These are phyloP conservation scores for honey bee (Apis mellifera) DNA, from an alignment of 1,140 invertebrate species.

Conservation along the genomic window DNA sequence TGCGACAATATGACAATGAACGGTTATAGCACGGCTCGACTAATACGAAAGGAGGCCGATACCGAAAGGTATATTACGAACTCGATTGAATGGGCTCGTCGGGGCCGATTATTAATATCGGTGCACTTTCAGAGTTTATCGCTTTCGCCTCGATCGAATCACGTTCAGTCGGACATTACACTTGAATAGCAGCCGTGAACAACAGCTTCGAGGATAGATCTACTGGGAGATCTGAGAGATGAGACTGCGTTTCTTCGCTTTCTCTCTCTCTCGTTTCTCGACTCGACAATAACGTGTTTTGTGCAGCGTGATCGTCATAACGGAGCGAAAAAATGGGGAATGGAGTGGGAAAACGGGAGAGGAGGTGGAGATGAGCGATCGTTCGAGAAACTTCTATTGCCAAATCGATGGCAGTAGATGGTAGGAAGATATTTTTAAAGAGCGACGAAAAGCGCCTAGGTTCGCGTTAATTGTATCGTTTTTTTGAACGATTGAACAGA, in stretches of 20 bases:
- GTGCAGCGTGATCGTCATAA: background rate
- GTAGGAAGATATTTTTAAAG: constrained; percentile 27
- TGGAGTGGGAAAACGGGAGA: too few species aligned
- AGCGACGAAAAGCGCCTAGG: constrained; percentile 19
- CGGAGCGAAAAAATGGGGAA: background rate
- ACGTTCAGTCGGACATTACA: background rate
- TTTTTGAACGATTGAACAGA: constrained; percentile 34
- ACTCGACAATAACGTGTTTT: background rate
- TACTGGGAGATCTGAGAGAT: too few species aligned
- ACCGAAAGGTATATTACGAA: constrained; percentile 57
- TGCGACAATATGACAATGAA: constrained; percentile 68
- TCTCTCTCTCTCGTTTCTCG: background rate
- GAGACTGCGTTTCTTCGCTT: background rate
- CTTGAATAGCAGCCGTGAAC: background rate
- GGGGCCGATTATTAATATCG: constrained; percentile 65
- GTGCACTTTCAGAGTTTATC: constrained; percentile 18
- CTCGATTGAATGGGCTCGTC: constrained; percentile 50
- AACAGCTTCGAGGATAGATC: background rate
- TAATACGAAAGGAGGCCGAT: constrained; percentile 63
- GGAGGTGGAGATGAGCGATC: background rate
- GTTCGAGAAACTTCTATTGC: constrained; percentile 16
- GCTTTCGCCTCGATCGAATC: constrained; percentile 11
- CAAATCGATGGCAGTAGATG: background rate
- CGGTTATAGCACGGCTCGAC: constrained; percentile 54
- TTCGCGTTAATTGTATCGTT: constrained; percentile 52